These are phyloP conservation scores for Anguilla japonica DNA, from an alignment of 2,113 vertebrate genomes.

Conservation along the genomic window DNA sequence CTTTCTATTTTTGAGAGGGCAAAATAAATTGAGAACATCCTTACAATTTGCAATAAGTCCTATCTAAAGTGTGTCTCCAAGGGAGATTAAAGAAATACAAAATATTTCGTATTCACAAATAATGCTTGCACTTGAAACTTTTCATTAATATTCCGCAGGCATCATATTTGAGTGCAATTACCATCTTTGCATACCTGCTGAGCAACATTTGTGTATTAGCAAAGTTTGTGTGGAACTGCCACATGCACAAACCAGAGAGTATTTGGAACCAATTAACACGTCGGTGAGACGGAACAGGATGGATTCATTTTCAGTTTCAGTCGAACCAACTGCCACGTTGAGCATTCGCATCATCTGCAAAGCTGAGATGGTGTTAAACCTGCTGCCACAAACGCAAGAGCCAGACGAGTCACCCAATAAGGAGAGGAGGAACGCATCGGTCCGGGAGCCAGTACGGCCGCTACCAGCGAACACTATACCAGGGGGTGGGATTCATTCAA, in stretches of 20 bases:
- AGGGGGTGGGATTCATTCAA: background rate
- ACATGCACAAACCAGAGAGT: slow-evolving; percentile 23
- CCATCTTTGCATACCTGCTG: slow-evolving; percentile 24
- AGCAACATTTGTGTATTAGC: slow-evolving; percentile 17
- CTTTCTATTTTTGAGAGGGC: slow-evolving; percentile 20
- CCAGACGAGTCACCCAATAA: background rate
- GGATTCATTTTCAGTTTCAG: slow-evolving; percentile 49
- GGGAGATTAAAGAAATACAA: slow-evolving; percentile 41
- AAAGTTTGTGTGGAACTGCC: slow-evolving; percentile 14
- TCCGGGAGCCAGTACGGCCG: too few relatives aligned
- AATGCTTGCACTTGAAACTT: slow-evolving; percentile 19
- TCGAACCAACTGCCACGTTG: slow-evolving; percentile 47
- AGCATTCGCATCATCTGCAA: slow-evolving; percentile 43
- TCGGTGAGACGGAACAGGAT: slow-evolving; percentile 33
- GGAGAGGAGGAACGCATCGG: background rate
- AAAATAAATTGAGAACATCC: slow-evolving; percentile 24
- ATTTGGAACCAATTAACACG: slow-evolving; percentile 53
- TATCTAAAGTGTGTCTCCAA: slow-evolving; percentile 24
- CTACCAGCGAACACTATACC: background rate
- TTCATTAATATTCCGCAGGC: background rate
- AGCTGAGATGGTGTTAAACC: slow-evolving; percentile 32
- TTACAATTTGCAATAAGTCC: slow-evolving; percentile 19
- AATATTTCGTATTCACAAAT: slow-evolving; percentile 23
- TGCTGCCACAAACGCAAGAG: slow-evolving; percentile 19
- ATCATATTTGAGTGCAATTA: slow-evolving; percentile 17